A percentile compares a stretch with the other conserved stretches of the same genome.
Evolutionary conservation across 2,113 vertebrate genomes (phyloP).

Genomic region (Drymodes brunneopygia): DNA sequence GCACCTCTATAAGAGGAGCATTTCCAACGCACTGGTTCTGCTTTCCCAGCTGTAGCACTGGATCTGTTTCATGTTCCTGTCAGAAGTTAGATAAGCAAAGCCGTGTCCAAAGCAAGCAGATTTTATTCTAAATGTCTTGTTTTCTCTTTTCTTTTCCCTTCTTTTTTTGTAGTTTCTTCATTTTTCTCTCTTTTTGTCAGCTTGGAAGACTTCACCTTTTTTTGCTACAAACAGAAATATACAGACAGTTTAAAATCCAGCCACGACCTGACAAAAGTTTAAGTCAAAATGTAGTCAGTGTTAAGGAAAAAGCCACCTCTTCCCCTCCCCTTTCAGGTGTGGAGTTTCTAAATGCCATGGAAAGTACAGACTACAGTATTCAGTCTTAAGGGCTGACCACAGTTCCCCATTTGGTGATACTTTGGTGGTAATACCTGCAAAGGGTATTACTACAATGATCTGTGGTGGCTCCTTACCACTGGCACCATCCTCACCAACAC

Average conservation of each 20-base stretch:
- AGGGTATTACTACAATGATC: too few species aligned
- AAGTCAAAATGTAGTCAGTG: background rate
- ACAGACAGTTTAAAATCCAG: background rate
- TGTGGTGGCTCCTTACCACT: background rate
- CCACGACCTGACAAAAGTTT: background rate
- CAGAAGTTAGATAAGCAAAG: background rate
- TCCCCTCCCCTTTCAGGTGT: background rate
- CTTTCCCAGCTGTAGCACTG: background rate
- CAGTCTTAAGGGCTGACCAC: background rate
- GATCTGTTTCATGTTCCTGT: background rate
- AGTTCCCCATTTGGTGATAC: rapidly evolving
- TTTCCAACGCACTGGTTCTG: background rate
- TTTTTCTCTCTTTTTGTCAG: conserved; percentile 77
- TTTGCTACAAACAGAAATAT: conserved; percentile 72
- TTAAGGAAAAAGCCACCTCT: background rate
- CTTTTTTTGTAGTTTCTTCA: conserved; percentile 79
- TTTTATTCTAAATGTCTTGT: conserved; percentile 50
- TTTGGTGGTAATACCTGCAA: rapidly evolving
- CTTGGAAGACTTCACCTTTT: conserved; percentile 83
- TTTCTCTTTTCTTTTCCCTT: conserved; percentile 83
- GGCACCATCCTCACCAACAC: background rate
- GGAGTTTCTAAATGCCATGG: background rate
- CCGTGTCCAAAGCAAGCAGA: background rate
- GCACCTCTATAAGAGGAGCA: conserved; percentile 63
- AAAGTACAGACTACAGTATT: background rate